A percentile compares a stretch with the other conserved stretches of the same genome.
phyloP scores from a whole-genome alignment of 1,140 invertebrate genomes.

The Lucilia cuprina region DNA sequence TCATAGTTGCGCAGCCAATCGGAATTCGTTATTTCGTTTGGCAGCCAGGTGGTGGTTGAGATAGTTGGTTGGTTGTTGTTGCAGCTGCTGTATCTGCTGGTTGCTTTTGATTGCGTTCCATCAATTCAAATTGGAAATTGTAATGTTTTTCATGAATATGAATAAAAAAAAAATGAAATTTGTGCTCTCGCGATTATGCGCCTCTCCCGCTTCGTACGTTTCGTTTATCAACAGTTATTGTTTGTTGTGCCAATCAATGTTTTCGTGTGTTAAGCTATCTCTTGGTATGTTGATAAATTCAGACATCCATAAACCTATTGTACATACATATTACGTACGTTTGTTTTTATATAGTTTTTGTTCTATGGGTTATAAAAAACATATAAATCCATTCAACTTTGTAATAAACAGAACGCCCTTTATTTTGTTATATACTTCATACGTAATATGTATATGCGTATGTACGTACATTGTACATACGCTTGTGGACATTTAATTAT shows the following conservation, averaged over 20 bases:
- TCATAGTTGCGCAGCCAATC: constrained; percentile 29
- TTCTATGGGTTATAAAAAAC: background rate
- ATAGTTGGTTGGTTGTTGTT: constrained; percentile 1
- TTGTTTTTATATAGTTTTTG: background rate
- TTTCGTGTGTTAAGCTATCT: background rate
- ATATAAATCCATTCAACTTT: background rate
- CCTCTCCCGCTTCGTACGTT: background rate
- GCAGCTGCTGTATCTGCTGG: background rate
- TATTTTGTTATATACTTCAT: background rate
- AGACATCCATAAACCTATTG: background rate
- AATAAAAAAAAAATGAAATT: background rate
- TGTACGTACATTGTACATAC: background rate
- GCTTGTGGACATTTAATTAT: too few species aligned
- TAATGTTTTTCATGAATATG: background rate
- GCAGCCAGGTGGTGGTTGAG: constrained; percentile 4
- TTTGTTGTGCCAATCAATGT: background rate
- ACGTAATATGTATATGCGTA: background rate
- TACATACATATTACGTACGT: background rate
- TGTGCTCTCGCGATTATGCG: background rate
- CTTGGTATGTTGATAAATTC: too few species aligned
- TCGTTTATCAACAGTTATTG: background rate
- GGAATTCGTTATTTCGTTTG: background rate
- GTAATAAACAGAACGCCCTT: constrained; percentile 1
- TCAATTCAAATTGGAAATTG: constrained; percentile 9
- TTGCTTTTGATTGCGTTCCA: background rate